Base-by-base conservation (phyloP, 2,113 vertebrate genomes). In the Psilopsiagon aurifrons region DNA sequence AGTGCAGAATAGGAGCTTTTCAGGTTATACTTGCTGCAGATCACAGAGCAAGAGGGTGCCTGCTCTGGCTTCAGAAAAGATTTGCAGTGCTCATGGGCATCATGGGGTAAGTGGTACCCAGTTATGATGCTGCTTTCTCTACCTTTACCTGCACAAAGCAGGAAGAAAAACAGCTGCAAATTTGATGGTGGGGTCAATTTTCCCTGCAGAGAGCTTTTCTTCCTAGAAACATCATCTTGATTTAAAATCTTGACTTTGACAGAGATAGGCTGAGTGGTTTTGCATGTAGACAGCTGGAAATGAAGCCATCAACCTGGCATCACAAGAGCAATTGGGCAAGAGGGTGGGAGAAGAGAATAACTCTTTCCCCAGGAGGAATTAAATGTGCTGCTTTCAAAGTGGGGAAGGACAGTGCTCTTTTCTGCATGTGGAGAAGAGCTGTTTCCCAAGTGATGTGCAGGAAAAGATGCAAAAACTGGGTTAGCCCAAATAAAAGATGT, bases 401-500 rank as follows among this genome's bases (percentile, higher is more conserved):
- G 3, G 25, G 33, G 33, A 88, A 82, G 43, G 43, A 88, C 17
- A 74, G 27, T 35, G 20, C 60, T 90, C 33, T 41, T 92, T 67
- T 27, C 1, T 3, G 67, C 39, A 71, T 0, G 2, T 10, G 59
- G 25, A 80, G 79, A 16, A 73, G 59, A 63, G 35, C 71, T 83
- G 14, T 41, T 80, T 90, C 27, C 33, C 76, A 67, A 1, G 5
- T 3, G 17, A 83, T 75, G 73, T 84, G 69, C 59, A 81, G 76
- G 60, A 91, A 88, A 86, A 86, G 71, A 60, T 19, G 63, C 10
- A 73, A 76, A 83, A 94, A 54, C 17, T 28, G 7, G 35, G 73
- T 94, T 91, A 86, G 54, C 46, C 60, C 64, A 88, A 86, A 77
- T 86, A 57, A 84, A 96, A 86, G 35, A 62, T 35, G 49, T 60